Conservation (phyloP, 92 coral and sea anemone genomes). For the Micromussa lordhowensis region DNA sequence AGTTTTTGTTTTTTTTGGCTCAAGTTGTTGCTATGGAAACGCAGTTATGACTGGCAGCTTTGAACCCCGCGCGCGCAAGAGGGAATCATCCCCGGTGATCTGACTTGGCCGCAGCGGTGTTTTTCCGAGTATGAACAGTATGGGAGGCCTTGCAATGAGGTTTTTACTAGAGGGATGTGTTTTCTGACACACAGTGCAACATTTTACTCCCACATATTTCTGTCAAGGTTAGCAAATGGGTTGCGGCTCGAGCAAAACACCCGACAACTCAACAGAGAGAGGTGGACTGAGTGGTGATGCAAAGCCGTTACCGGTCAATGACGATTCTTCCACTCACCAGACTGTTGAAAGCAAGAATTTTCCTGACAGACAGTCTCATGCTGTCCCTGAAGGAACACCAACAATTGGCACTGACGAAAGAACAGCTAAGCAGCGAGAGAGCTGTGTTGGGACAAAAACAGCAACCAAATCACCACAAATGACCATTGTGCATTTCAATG, state of each 20-base stretch:
- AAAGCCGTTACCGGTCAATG: background rate
- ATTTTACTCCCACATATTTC: background rate
- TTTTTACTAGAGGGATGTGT: conserved; percentile 7
- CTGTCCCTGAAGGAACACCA: conserved; percentile 1
- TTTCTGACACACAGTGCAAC: background rate
- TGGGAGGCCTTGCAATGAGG: background rate
- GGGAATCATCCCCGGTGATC: background rate
- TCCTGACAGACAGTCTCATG: background rate
- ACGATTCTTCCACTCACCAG: background rate
- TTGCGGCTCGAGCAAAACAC: conserved; percentile 39
- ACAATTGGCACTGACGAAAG: background rate
- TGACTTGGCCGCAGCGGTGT: background rate
- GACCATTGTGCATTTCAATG: conserved; percentile 95
- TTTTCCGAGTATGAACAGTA: background rate
- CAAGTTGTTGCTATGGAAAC: conserved; percentile 26
- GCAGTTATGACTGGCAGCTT: conserved; percentile 1
- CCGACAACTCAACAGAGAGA: background rate
- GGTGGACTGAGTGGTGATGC: background rate
- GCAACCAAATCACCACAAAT: conserved; percentile 27
- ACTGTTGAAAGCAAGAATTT: background rate
- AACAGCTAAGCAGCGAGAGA: background rate
- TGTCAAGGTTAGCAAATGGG: conserved; percentile 22
- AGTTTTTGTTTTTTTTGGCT: too few species aligned
- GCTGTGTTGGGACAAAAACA: conserved; percentile 6
- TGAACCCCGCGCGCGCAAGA: conserved; percentile 28